These are phyloP conservation scores for Ridgeia piscesae DNA, from an alignment of 1,140 invertebrate species.

Conservation along the genomic window DNA sequence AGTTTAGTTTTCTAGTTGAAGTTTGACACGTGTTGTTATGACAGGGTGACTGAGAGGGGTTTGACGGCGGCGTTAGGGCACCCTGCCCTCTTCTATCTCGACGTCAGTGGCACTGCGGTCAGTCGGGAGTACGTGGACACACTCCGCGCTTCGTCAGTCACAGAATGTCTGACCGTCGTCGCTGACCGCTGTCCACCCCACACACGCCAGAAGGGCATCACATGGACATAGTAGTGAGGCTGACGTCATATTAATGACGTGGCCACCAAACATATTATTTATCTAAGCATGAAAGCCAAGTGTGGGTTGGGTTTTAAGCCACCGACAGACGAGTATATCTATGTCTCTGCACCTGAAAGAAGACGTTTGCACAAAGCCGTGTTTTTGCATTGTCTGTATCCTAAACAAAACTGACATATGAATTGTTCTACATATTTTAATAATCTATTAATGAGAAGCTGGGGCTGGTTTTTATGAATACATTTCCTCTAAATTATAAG, in stretches of 20 bases:
- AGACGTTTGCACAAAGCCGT: neutral
- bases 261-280: neutral
- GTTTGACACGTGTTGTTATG: neutral
- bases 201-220: neutral
- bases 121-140: neutral
- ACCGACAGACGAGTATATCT: neutral
- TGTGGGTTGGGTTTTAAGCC: neutral
- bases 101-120: neutral
- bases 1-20: neutral
- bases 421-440: too few species aligned
- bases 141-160: neutral
- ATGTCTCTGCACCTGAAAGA: neutral
- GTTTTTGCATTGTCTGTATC: neutral
- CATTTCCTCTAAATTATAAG: too few species aligned
- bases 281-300: neutral
- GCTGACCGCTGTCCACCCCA: neutral
- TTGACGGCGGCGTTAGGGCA: neutral
- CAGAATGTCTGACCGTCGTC: neutral
- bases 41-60: neutral
- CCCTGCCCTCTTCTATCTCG: neutral
- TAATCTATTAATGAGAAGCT: too few species aligned
- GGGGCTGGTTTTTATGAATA: too few species aligned
- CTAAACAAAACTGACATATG: too few species aligned
- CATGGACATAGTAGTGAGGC: neutral
- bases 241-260: neutral